Evolutionary conservation across 2,113 vertebrate species (phyloP).

Genomic region (Stigmatopora nigra): DNA sequence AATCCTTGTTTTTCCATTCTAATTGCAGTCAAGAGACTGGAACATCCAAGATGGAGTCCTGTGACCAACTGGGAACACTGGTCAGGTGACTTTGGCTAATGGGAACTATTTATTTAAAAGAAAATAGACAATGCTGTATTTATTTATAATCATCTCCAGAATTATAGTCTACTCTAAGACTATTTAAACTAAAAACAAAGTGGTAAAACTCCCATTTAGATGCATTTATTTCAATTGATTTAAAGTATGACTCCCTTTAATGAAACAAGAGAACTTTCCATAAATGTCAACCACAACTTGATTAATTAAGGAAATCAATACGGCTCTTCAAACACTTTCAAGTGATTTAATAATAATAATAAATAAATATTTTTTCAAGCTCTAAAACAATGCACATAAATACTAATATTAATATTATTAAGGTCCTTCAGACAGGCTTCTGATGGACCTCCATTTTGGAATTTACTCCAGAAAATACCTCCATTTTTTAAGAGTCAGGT

Average conservation of each 20-base stretch:
- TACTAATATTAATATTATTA: background rate
- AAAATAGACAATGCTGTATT: background rate
- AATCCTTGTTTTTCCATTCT: background rate
- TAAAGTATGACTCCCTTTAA: background rate
- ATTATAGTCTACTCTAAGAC: background rate
- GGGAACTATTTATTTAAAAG: background rate
- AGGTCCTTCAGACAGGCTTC: background rate
- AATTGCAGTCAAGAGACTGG: background rate
- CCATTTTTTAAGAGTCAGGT: background rate
- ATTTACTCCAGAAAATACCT: background rate
- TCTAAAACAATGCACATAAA: no score
- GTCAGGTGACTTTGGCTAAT: constrained; percentile 29
- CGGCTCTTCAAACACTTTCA: background rate
- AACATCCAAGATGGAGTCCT: background rate
- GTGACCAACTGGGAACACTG: constrained; percentile 6
- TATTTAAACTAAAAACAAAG: background rate
- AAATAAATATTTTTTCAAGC: background rate
- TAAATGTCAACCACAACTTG: background rate
- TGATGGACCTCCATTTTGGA: background rate
- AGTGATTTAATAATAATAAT: background rate
- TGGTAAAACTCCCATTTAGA: background rate
- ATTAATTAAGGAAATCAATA: background rate
- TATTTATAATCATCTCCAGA: background rate
- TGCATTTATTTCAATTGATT: background rate
- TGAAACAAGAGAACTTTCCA: background rate